A percentile compares a stretch with the other conserved stretches of the same genome.
Evolutionary conservation across 2,113 vertebrate species (phyloP).

Genomic region (Poeciliopsis occidentalis): DNA sequence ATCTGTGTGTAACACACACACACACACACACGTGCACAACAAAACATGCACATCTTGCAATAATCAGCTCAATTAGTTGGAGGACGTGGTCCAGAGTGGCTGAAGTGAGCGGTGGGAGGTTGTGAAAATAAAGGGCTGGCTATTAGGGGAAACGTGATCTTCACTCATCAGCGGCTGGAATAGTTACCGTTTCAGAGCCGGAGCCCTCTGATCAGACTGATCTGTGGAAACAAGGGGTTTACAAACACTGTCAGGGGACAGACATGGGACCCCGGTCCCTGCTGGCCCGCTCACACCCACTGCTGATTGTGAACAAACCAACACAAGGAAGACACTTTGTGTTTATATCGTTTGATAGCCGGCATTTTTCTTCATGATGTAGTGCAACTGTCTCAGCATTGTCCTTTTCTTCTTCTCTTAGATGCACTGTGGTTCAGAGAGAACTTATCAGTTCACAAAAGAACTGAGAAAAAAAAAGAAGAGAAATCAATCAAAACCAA

Average conservation of each 20-base stretch:
- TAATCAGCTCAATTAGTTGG: slow-evolving; percentile 91
- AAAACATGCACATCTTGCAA: slow-evolving; percentile 88
- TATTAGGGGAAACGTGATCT: slow-evolving; percentile 91
- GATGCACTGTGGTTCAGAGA: background rate
- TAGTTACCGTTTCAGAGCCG: slow-evolving; percentile 77
- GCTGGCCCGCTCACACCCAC: slow-evolving; percentile 34
- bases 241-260: slow-evolving; percentile 87
- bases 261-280: slow-evolving; percentile 75
- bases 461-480: background rate
- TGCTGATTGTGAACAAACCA: background rate
- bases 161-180: slow-evolving; percentile 86
- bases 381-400: background rate
- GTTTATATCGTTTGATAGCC: background rate
- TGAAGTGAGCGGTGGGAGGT: slow-evolving; percentile 87
- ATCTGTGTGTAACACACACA: slow-evolving; percentile 38
- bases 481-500: background rate
- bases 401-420: background rate
- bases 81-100: slow-evolving; percentile 87
- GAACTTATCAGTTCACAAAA: background rate
- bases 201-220: slow-evolving; percentile 83
- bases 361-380: background rate
- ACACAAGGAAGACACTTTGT: background rate
- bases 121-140: slow-evolving; percentile 88
- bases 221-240: slow-evolving; percentile 87
- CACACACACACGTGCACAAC: slow-evolving; percentile 50